Base-by-base conservation (phyloP, 1,140 invertebrate species). In the Drosophila lacteicornis region DNA sequence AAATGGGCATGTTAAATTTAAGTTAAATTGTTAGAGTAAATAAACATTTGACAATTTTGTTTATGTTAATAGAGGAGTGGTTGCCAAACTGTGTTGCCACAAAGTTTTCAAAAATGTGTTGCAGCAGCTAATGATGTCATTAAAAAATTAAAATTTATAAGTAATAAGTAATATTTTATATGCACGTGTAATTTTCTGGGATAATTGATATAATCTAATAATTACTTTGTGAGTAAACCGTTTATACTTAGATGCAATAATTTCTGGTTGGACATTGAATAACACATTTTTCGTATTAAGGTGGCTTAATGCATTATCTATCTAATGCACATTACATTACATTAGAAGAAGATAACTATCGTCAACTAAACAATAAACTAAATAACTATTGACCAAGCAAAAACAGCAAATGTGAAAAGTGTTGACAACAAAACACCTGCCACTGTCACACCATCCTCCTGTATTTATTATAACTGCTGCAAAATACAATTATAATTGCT, bases 381-480 rank as follows among this genome's bases (percentile, higher is more conserved):
- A 22, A 55, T 22, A 55, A 38, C 17, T 55, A 38, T 55, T 55
- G 33, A 38, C 17, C 51, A 55, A 55, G 38, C 33, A 40, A 55
- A 55, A 55, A 40, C 33, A 55, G 33, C 33, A 40, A 55, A 7
- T 38, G 51, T 19, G 17, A 53, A 38, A 15, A 22, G 53, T 55
- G 53, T 38, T 55, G 53, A 55, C 53, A 38, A 12, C n/a, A n/a
- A 5, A 42, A 55, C 53, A 55, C 53, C 53, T 57, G 36, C 55
- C 30, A 33, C 11, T 13, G 6, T 15, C 11, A 25, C 51, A 46
- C 53, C 19, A 51, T 13, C 13, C 43, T 40, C 36, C n/a, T 25
- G 47, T 65, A 50, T 70, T 67, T 55, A 55, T 22, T 50, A 7
- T 58, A 69, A 36, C 22, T 61, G 30, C 19, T 55, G 53, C 33